Percentiles rank a stretch among this genome's conserved stretches.
Evolutionary conservation across 2,113 vertebrate species (phyloP).

Genomic region (Suricata suricatta): DNA sequence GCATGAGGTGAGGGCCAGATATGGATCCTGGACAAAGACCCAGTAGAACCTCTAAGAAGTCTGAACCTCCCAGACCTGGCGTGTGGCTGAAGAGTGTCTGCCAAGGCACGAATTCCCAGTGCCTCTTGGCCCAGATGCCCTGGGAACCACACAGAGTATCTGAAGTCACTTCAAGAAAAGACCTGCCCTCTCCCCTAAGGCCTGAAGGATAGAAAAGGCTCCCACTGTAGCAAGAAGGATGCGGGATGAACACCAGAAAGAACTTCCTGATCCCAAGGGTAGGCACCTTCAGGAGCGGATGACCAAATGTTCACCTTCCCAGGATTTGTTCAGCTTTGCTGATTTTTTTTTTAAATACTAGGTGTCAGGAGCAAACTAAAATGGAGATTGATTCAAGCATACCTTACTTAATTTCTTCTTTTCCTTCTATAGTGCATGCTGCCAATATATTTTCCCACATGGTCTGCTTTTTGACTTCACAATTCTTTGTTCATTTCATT

Average conservation of each 20-base stretch:
- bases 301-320: neutral
- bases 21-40: neutral
- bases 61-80: neutral
- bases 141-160: rapidly evolving
- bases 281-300: neutral
- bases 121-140: neutral
- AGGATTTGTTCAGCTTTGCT: neutral
- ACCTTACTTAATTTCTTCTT: neutral
- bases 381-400: neutral
- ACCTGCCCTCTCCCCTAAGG: neutral
- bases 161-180: neutral
- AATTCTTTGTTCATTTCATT: neutral
- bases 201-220: neutral
- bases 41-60: neutral
- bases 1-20: neutral
- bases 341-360: neutral
- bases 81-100: neutral
- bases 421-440: neutral
- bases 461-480: neutral
- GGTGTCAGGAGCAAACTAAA: neutral
- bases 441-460: neutral
- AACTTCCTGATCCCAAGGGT: neutral
- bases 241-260: neutral
- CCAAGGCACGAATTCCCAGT: rapidly evolving
- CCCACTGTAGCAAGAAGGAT: neutral